Evolutionary conservation across 2,888 invertebrate genomes (phyloP), one percentile per base, ranked within the genome.

Genomic region (Crocallis elinguaria): DNA sequence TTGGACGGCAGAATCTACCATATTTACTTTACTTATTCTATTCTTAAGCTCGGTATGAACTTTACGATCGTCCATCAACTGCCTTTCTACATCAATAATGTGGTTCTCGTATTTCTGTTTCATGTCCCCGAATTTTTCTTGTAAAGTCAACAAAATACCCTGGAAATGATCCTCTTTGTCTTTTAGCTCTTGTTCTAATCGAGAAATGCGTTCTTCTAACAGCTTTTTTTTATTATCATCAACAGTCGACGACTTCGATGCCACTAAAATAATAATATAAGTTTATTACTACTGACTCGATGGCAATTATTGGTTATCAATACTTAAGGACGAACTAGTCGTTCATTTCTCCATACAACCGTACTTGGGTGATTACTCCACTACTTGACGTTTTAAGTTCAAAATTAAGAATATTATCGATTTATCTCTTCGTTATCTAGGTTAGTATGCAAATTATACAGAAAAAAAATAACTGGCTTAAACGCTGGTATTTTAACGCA

Each of bases 81-180:
- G 95, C 16, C 94, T 89, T 79, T 95, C 95, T n/a, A 95, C 88
- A 66, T 95, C 95, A 60, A 94, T 94, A 49, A 95, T 95, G 71
- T 96, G 95, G 27, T 89, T 93, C 64, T 95, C 94, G 70, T 96
- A 96, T 74, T 95, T 96, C 49, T 93, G 92, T 80, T 95, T 95
- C 92, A 96, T 95, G 35, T 95, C 94, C 27, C 94, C 93, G 73
- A 96, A 96, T 69, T 95, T 95, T 49, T 94, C 94, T 81, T 96
- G 96, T 11, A 96, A 93, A 41, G 95, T 95, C 14, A 94, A 73
- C 60, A 96, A 82, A 43, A 95, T 94, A 69, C 94, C 93, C 58
- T 95, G 94, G 11, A 95, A 95, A 75, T 95, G 93, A 13, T 92
- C 86, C 66, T 96, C 96, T 73, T 95, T 95, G 46, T 93, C 93